Evolutionary conservation across 2,113 vertebrate species (phyloP), one percentile per base, ranked within the genome.

Genomic region (Cygnus buccinator): DNA sequence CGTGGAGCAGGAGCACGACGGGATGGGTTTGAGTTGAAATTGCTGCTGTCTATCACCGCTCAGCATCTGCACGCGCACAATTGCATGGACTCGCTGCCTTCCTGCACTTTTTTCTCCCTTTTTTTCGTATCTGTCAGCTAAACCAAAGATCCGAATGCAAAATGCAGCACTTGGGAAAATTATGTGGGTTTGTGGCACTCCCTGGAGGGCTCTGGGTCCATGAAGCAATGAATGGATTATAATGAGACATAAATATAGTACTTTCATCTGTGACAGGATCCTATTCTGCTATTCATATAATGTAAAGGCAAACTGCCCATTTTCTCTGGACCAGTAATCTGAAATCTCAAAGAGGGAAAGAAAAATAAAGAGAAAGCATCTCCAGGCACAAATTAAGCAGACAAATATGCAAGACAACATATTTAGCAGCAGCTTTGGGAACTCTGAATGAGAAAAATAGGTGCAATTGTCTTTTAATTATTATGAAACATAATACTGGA

Each of bases 171-270:
- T 87, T 86, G 83, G 91, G 94, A 92, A 95, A 97, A 97, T 94
- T 78, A 84, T 71, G 81, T 84, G 73, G 83, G 72, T 92, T 96
- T 94, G 84, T 90, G 88, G 70, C 71, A 70, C 33, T 95, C 95
- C 88, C 89, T 87, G 61, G 93, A 95, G 96, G 86, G 78, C 79
- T 94, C 83, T 48, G 72, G 90, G 58, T 76, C 93, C 11, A 7
- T 96, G 93, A 95, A 96, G 93, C 95, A 96, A 79, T 96, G 95
- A 97, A 97, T 96, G 94, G 88, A 58, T 87, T 94, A 90, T 97
- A 96, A 97, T 93, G 86, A 97, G 88, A 72, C 84, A 91, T 95
- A 97, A 97, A 97, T 97, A 96, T 12, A 92, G 84, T 87, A 95
- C 86, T 97, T 96, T 94, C 90, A 95, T 95, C 50, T 76, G 86